These are phyloP conservation scores for Loris lydekkerianus DNA, from an alignment of 2,797 vertebrate genomes.

Conservation along the genomic window DNA sequence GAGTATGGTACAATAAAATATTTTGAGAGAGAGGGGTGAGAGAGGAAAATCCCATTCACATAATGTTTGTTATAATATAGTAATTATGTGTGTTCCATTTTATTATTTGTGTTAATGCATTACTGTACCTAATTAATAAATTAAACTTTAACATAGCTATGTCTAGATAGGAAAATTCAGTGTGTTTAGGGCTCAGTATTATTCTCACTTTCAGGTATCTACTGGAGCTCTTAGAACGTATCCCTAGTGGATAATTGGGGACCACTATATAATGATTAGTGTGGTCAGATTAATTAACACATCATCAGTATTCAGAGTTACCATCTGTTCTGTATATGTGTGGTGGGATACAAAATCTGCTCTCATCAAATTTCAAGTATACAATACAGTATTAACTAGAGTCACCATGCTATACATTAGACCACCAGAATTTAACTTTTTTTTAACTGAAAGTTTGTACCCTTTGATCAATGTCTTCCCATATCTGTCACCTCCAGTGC, in stretches of 20 bases:
- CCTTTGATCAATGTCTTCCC: neutral
- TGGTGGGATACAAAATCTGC: neutral
- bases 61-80: neutral
- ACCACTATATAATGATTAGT: neutral
- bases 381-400: neutral
- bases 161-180: neutral
- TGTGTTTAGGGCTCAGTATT: neutral
- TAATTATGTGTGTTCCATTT: neutral
- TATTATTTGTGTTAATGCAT: neutral
- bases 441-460: neutral
- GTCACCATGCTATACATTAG: neutral
- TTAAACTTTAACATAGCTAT: neutral
- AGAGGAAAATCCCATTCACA: neutral
- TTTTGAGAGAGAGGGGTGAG: neutral
- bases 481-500: neutral
- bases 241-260: neutral
- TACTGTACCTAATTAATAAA: neutral
- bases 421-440: neutral
- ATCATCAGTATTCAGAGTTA: neutral
- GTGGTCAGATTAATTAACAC: neutral
- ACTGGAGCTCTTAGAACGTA: neutral
- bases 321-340: neutral
- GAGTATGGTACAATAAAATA: neutral
- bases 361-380: neutral
- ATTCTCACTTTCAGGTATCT: neutral